Conservation (phyloP, 2,888 invertebrate species). For the Agriopis aurantiaria region DNA sequence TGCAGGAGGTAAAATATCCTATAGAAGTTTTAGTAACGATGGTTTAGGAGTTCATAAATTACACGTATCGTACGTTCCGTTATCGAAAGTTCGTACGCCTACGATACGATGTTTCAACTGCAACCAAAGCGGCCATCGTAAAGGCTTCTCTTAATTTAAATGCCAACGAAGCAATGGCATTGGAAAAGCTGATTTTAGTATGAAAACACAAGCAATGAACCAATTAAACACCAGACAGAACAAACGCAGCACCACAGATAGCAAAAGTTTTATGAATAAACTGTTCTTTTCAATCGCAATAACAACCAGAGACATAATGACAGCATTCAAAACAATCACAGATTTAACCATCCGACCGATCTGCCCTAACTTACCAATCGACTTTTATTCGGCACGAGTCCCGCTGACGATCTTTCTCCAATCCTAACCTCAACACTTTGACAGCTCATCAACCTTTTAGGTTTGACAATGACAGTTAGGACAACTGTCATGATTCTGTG, state of each 20-base stretch:
- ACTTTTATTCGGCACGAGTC: slow-evolving; percentile 18
- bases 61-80: no score
- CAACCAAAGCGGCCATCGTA: not conserved
- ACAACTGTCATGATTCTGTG: slow-evolving; percentile 57
- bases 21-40: no score
- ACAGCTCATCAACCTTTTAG: slow-evolving; percentile 43
- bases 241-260: not conserved
- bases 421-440: slow-evolving; percentile 11
- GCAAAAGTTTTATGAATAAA: not conserved
- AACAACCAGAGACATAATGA: slow-evolving; percentile 7
- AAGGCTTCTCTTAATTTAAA: not conserved
- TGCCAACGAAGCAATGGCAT: not conserved
- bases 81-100: no score
- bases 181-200: not conserved
- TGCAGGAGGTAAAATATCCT: no score
- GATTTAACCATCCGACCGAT: not conserved
- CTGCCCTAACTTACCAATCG: slow-evolving; percentile 24
- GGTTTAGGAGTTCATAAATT: no score
- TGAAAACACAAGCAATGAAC: not conserved
- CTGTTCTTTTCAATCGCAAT: not conserved
- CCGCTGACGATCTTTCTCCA: not conserved
- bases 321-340: slow-evolving; percentile 3
- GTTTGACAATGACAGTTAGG: slow-evolving; percentile 52
- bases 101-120: not conserved
- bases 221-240: not conserved